Base-by-base conservation (phyloP, 2,888 invertebrate species). In the Eulithis testata region DNA sequence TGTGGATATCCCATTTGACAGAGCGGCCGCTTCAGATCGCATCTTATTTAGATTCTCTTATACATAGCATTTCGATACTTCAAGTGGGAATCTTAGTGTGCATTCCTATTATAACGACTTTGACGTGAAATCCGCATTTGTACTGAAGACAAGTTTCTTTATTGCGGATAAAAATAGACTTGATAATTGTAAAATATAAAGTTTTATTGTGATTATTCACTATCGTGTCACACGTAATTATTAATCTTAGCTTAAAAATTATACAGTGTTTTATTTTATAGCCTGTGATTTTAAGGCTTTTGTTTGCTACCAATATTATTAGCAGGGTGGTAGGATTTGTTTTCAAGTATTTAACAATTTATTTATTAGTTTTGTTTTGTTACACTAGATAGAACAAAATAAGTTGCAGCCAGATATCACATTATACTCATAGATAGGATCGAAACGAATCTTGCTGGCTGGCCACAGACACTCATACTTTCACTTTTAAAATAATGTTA, bases 381-480 rank as follows among this genome's bases (percentile, higher is more conserved):
- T 21, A 44, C 49, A 61, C 53, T 53, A 60, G 11, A 27, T 61
- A 54, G 65, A 65, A 57, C 58, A 58, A 65, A 21, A 54, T 43
- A 11, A 21, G 21, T 53, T 53, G 52, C 61, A 65, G 36, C 21
- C 21, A 54, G 14, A 53, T 50, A 51, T 61, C 58, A 58, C 61
- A 61, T 37, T 64, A 45, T 60, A 65, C 52, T 65, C 56, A 47
- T 65, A 65, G 44, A 37, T 60, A 65, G 52, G 60, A 31, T 50
- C 50, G 8, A 4, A 36, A 60, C 12, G 27, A 50, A 50, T 31
- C 44, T 47, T 37, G n/a, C 63, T 55, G 40, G 50, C 45, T 14
- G 47, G 27, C 47, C 12, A 12, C 45, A 12, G 3, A 12, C 45
- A 21, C 21, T 21, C 21, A 21, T 1, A 21, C 21, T 21, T 21